Conservation (phyloP, 2,113 vertebrate genomes). For the Casuarius casuarius region DNA sequence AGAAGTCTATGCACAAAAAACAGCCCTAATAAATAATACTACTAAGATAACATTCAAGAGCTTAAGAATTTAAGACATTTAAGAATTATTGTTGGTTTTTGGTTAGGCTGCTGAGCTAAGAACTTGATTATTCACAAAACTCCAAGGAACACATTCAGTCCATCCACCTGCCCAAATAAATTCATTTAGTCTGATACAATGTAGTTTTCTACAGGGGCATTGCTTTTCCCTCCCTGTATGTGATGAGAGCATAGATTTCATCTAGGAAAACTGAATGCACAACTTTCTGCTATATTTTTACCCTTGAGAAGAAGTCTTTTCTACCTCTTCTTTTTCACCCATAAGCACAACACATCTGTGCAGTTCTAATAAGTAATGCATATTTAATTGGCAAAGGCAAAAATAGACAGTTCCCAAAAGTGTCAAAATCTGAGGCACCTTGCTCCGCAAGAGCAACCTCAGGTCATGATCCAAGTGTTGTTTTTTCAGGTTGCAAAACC, state of each 20-base stretch:
- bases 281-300: not conserved
- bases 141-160: not conserved
- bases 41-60: not conserved
- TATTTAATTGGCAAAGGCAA: not conserved
- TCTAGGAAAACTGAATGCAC: not conserved
- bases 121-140: not conserved
- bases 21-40: not conserved
- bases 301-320: not conserved
- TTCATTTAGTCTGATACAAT: not conserved
- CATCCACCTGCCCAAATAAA: not conserved
- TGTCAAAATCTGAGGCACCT: not conserved
- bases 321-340: not conserved
- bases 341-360: not conserved
- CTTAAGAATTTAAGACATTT: not conserved
- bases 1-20: not conserved
- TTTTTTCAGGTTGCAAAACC: not conserved
- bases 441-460: not conserved
- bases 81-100: not conserved
- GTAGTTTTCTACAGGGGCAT: not conserved
- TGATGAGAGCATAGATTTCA: not conserved
- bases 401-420: not conserved
- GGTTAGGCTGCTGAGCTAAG: not conserved
- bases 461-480: rapidly evolving
- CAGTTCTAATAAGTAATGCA: not conserved
- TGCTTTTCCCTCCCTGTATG: not conserved